Base-by-base conservation (phyloP, 1,140 invertebrate genomes). In the Ceratitis capitata region DNA sequence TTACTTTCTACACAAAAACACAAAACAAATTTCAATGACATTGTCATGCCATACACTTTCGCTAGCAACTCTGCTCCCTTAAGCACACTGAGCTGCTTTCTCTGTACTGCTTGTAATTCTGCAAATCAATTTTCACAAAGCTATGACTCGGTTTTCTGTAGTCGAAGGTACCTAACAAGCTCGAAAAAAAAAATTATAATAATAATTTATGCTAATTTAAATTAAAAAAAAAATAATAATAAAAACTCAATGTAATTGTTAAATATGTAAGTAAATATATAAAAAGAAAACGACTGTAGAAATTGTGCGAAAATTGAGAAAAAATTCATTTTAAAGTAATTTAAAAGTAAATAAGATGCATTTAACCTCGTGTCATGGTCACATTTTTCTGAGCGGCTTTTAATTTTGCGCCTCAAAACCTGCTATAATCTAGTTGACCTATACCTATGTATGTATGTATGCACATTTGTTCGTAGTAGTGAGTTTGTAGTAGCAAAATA, bases 81-180 rank as follows among this genome's bases (percentile, higher is more conserved):
- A n/a, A n/a, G n/a, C n/a, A n/a, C n/a, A n/a, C n/a, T n/a, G n/a
- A n/a, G n/a, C n/a, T n/a, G n/a, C 26, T 32, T 61, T 61, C 26
- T 61, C 23, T 32, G 23, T 12, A 29, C n/a, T 69, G n/a, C 39
- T 78, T 45, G 39, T 45, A 42, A 78, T n/a, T 35, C 39, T n/a
- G 39, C 69, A 78, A 45, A 45, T 45, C 39, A 78, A 78, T 78
- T 78, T 78, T 78, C 69, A 16, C 39, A 78, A 35, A 45, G n/a
- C 69, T 78, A n/a, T 45, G 5, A 10, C 39, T 42, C 35, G 69
- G 39, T 42, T 42, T 78, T 26, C 12, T 78, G 69, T 45, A 78
- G 39, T 78, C 69, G 69, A 45, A 78, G 69, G 69, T 78, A 78
- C 69, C 69, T 78, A 23, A 69, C 29, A n/a, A 69, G 14, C 32